A percentile compares a stretch with the other conserved stretches of the same genome.
Evolutionary conservation across 2,113 vertebrate species (phyloP).

Genomic region (Alaudala cheleensis): DNA sequence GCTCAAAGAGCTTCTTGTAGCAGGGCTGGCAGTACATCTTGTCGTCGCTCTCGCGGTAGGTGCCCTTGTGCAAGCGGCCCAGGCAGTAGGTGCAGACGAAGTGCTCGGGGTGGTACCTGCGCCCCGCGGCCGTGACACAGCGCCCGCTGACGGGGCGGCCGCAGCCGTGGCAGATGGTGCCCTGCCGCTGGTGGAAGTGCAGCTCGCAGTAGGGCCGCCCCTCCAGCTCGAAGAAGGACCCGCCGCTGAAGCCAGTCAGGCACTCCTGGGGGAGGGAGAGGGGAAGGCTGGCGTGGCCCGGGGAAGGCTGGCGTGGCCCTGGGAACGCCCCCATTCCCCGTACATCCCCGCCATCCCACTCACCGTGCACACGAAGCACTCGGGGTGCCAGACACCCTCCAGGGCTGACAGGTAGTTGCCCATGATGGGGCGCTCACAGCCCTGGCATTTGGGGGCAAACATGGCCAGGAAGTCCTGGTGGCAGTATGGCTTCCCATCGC

Average conservation of each 20-base stretch:
- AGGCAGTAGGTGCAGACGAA: slow-evolving; percentile 89
- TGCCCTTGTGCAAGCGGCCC: slow-evolving; percentile 83
- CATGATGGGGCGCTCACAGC: slow-evolving; percentile 81
- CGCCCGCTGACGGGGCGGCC: slow-evolving; percentile 78
- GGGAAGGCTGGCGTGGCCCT: fast-evolving
- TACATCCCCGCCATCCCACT: not conserved
- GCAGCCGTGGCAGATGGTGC: slow-evolving; percentile 82
- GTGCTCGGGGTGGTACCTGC: slow-evolving; percentile 91
- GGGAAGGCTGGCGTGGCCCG: not conserved
- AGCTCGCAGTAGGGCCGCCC: slow-evolving; percentile 85
- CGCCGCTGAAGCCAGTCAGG: slow-evolving; percentile 71
- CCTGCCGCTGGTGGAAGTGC: slow-evolving; percentile 85
- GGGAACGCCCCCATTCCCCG: fast-evolving
- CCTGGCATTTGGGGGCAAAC: slow-evolving; percentile 89
- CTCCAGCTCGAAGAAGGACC: slow-evolving; percentile 85
- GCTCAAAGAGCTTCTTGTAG: slow-evolving; percentile 81
- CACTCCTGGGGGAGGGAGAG: slow-evolving; percentile 79
- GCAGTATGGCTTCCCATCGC: slow-evolving; percentile 87
- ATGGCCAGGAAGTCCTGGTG: slow-evolving; percentile 83
- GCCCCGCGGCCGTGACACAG: slow-evolving; percentile 81
- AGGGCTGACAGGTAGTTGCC: slow-evolving; percentile 88
- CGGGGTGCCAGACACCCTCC: slow-evolving; percentile 86
- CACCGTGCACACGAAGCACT: slow-evolving; percentile 92
- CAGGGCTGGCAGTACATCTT: slow-evolving; percentile 87
- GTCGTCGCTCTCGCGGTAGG: slow-evolving; percentile 76